These are phyloP conservation scores for Neomonachus schauinslandi DNA, from an alignment of 2,113 vertebrate species.

Conservation along the genomic window DNA sequence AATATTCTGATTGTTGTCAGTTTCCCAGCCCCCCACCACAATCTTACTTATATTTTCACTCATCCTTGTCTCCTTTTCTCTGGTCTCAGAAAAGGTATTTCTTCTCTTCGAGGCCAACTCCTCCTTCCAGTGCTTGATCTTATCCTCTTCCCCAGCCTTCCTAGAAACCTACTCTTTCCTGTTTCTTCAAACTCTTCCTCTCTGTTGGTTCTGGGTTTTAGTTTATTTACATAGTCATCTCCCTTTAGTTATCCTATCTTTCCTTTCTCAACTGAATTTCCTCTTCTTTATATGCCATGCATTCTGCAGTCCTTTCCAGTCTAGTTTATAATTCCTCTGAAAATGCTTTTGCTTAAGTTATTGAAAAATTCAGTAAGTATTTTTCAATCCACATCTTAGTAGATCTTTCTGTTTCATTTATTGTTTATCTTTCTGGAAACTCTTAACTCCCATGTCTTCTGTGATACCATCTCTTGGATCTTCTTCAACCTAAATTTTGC, in stretches of 20 bases:
- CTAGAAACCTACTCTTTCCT: constrained; percentile 10
- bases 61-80: neutral
- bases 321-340: neutral
- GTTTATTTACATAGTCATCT: neutral
- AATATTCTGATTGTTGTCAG: neutral
- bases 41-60: neutral
- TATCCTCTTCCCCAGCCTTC: neutral
- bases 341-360: constrained; percentile 23
- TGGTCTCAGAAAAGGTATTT: neutral
- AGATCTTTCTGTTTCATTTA: constrained; percentile 22
- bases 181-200: constrained; percentile 1
- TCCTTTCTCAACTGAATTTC: neutral
- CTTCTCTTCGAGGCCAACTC: neutral
- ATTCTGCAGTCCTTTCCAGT: constrained; percentile 9
- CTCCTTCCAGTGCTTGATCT: neutral
- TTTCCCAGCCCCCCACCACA: neutral
- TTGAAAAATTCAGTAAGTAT: constrained; percentile 10
- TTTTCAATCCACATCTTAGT: constrained; percentile 25
- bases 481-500: constrained; percentile 20
- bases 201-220: constrained; percentile 15
- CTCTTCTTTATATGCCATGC: neutral
- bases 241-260: neutral
- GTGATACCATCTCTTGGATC: neutral
- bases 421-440: constrained; percentile 18
- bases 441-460: neutral